phyloP scores from a whole-genome alignment of 2,888 invertebrate genomes.

The Lasioglossum figueresi region DNA sequence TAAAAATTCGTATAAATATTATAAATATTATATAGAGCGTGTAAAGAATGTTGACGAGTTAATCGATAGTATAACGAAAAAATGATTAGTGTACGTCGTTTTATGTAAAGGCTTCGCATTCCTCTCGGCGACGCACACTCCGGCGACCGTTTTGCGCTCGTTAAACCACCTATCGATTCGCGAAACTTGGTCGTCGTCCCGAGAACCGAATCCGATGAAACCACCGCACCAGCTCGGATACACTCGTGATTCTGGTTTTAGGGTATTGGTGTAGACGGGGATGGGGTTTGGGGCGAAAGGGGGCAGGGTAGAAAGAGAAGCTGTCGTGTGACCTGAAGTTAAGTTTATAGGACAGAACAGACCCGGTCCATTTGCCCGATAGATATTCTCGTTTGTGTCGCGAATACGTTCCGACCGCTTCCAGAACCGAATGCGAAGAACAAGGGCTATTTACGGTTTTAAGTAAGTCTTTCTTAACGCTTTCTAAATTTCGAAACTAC shows the following conservation, averaged over 20 bases:
- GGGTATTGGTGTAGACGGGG: background rate
- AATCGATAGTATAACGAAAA: constrained; percentile 55
- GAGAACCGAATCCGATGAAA: constrained; percentile 35
- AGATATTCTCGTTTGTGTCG: constrained; percentile 47
- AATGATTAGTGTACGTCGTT: constrained; percentile 52
- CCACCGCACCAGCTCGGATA: constrained; percentile 44
- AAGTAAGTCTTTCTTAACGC: background rate
- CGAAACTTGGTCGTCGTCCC: constrained; percentile 43
- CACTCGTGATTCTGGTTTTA: constrained; percentile 45
- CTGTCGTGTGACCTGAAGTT: constrained; percentile 69
- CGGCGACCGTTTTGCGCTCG: constrained; percentile 50
- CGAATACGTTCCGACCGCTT: background rate
- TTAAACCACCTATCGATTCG: constrained; percentile 53
- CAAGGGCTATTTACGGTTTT: background rate
- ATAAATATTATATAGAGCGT: constrained; percentile 57
- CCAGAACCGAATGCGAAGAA: too few species aligned
- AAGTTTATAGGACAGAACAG: constrained; percentile 67
- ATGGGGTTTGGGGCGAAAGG: background rate
- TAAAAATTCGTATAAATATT: constrained; percentile 61
- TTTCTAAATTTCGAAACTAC: background rate
- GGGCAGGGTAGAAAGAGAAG: constrained; percentile 39
- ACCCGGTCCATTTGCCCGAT: constrained; percentile 61
- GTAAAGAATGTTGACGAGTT: constrained; percentile 68
- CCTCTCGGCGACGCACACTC: constrained; percentile 42
- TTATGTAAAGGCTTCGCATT: constrained; percentile 53